Base-by-base conservation (phyloP, 2,797 vertebrate species). In the Sebastes reedi region DNA sequence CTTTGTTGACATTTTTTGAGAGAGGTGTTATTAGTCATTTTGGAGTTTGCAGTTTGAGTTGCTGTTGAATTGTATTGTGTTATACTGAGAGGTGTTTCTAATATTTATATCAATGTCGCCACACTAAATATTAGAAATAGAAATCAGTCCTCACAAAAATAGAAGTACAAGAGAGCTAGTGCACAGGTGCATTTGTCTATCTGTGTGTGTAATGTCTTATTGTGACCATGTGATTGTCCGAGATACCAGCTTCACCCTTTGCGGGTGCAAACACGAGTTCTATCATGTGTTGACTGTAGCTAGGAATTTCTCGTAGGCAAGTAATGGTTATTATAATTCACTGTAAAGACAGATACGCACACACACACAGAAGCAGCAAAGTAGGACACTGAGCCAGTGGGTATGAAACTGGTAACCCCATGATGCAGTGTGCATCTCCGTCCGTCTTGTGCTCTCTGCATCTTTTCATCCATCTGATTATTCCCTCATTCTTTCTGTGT, bases 321-420 rank as follows among this genome's bases (percentile, higher is more conserved):
- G 24, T n/a, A 42, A 60, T 55, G 36, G 24, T 54, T 65, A 29
- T 76, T 52, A 65, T 55, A 75, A 67, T 29, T 9, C 25, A 50
- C 65, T 68, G 36, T 29, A 8, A 29, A 56, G 4, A 70, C 69
- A 66, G 27, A 77, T 71, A 25, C 25, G 25, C 34, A 36, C 30
- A 30, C 29, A 30, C 29, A 30, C 29, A 76, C 46, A 74, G 16
- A 75, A n/a, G 22, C 75, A 75, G 76, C 22, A 81, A 87, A 89
- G 73, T 81, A 87, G 79, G 79, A 81, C 84, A 84, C 34, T 4
- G 50, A 84, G 81, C 81, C 87, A 32, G 54, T 71, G 79, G 76
- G 56, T 64, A 73, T 55, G 54, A 82, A 58, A 55, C 65, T 71
- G 80, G 82, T 79, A 86, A 88, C 81, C 87, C 68, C 66, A 59